Conservation (phyloP, 2,113 vertebrate genomes). For the Lepus americanus region DNA sequence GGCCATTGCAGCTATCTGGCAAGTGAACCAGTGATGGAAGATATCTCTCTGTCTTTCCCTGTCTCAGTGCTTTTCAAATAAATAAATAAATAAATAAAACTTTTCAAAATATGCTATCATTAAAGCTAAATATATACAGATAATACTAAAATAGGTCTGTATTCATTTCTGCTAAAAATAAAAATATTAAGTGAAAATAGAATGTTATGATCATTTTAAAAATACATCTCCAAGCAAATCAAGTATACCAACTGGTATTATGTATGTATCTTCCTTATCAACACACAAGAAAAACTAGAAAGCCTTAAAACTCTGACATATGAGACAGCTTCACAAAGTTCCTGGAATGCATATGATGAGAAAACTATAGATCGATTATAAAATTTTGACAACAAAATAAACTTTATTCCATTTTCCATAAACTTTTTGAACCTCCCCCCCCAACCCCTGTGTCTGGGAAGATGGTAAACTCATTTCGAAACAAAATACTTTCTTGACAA, state of each 20-base stretch:
- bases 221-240: slow-evolving; percentile 29
- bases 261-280: not conserved
- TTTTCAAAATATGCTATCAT: slow-evolving; percentile 32
- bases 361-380: no score
- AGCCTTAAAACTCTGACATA: slow-evolving; percentile 7
- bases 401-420: no score
- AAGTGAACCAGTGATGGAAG: no score
- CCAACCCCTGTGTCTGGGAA: not conserved
- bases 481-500: slow-evolving; percentile 57
- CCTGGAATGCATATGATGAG: no score
- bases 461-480: slow-evolving; percentile 50
- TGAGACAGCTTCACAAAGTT: no score
- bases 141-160: slow-evolving; percentile 11
- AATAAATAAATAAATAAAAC: no score
- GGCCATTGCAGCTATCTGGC: no score
- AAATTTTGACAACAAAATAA: no score
- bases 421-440: no score
- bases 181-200: slow-evolving; percentile 47
- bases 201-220: not conserved
- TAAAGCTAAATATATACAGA: slow-evolving; percentile 31
- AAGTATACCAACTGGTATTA: slow-evolving; percentile 22
- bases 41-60: no score
- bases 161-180: slow-evolving; percentile 9
- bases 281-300: slow-evolving; percentile 45
- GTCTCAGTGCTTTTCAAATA: no score